Evolutionary conservation across 2,113 vertebrate species (phyloP), one percentile per base, ranked within the genome.

Genomic region (Gobius niger): DNA sequence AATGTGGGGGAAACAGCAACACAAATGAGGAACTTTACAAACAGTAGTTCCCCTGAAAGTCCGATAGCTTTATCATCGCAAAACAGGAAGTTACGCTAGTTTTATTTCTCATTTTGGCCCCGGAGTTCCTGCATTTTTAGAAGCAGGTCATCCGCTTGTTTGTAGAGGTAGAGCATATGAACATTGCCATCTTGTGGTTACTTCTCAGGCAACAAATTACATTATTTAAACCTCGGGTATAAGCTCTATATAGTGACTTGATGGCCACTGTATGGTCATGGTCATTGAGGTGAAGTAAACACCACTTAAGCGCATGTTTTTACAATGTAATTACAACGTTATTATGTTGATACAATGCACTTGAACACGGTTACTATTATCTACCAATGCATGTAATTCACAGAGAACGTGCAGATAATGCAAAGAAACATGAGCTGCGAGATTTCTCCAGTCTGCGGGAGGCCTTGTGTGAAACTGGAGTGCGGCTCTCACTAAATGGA

Each of bases 101-200:
- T 86, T 85, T 87, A 77, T 87, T 87, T 90, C 85, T 84, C 85
- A 82, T 87, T 87, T 87, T 85, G 86, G 68, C 64, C 67, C 52
- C 51, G 54, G 18, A 7, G 75, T 88, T 87, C 81, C 83, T 72
- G 69, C 76, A 81, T 76, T 82, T 83, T 13, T 76, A 75, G 24
- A 75, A 68, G 77, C 86, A 75, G 57, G 53, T 77, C 67, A 47
- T 67, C n/a, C 44, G 24, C 71, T 70, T 78, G 76, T 78, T 79
- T 83, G 74, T 81, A 80, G 73, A 59, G 77, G 67, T 52, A 75
- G 46, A 72, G 73, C 68, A 90, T 72, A 88, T 84, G 72, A 88
- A 91, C 88, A 91, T 89, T 89, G 89, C 90, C 91, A 91, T 85
- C 91, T 92, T 89, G 89, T 93, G 92, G 91, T 86, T 87, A 82